A percentile compares a stretch with the other conserved stretches of the same genome.
phyloP scores from a whole-genome alignment of 1,140 invertebrate genomes.

The Acarapis woodi region DNA sequence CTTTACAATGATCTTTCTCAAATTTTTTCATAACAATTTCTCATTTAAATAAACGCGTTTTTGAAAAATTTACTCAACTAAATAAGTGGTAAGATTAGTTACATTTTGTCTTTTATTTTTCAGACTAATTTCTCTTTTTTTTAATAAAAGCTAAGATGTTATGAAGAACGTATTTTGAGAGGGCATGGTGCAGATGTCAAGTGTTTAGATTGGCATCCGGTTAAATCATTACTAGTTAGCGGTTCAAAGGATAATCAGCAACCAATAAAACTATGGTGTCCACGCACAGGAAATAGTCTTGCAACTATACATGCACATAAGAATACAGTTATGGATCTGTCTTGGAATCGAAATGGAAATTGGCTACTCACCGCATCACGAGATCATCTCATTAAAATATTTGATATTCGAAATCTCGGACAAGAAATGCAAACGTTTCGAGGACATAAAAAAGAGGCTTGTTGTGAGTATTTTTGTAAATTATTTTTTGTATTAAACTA shows the following conservation, averaged over 20 bases:
- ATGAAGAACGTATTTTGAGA: constrained; percentile 16
- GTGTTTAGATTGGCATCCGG: constrained; percentile 97
- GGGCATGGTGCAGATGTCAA: constrained; percentile 98
- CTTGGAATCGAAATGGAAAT: constrained; percentile 98
- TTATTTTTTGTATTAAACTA: constrained; percentile 1
- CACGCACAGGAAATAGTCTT: constrained; percentile 52
- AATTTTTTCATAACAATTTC: neutral
- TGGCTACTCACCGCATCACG: constrained; percentile 95
- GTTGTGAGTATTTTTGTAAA: constrained; percentile 24
- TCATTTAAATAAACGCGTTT: neutral
- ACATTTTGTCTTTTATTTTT: too few species aligned
- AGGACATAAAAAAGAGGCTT: constrained; percentile 94
- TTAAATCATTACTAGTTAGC: constrained; percentile 79
- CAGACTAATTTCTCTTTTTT: too few species aligned
- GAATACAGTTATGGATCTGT: constrained; percentile 92
- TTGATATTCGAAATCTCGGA: constrained; percentile 74
- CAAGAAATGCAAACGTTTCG: constrained; percentile 85
- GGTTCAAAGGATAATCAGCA: constrained; percentile 99
- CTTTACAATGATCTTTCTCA: too few species aligned
- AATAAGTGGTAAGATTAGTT: neutral
- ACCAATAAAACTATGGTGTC: constrained; percentile 98
- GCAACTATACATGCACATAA: constrained; percentile 74
- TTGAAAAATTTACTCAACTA: neutral
- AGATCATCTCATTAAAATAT: constrained; percentile 90
- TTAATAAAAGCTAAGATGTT: constrained; percentile 4